phyloP scores from a whole-genome alignment of 2,888 invertebrate species.

The Tipula helvola region DNA sequence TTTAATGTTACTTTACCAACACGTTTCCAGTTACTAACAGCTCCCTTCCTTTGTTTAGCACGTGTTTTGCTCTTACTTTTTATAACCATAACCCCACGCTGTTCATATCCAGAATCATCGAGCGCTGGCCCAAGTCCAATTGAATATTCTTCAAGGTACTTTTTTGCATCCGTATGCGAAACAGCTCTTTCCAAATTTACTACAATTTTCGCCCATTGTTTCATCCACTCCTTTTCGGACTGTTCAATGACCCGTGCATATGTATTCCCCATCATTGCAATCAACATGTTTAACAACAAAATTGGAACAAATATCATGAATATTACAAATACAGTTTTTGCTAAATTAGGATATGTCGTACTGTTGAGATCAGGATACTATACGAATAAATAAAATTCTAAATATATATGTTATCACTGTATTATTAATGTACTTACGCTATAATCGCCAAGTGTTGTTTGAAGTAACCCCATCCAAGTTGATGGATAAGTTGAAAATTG shows the following conservation, averaged over 20 bases:
- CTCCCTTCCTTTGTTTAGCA: conserved; percentile 92
- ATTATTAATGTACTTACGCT: conserved; percentile 53
- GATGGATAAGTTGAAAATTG: conserved; percentile 74
- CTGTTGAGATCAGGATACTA: conserved; percentile 87
- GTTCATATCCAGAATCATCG: conserved; percentile 72
- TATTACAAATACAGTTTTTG: conserved; percentile 91
- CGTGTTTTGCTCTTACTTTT: conserved; percentile 93
- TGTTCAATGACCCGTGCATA: conserved; percentile 96
- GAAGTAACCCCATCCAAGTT: conserved; percentile 97
- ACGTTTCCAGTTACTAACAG: conserved; percentile 94
- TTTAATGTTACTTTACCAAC: conserved; percentile 80
- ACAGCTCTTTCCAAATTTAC: conserved; percentile 92
- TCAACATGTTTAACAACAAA: conserved; percentile 87
- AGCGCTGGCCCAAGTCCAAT: conserved; percentile 71
- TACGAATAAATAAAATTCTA: conserved; percentile 22
- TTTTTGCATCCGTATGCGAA: conserved; percentile 76
- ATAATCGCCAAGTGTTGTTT: conserved; percentile 95
- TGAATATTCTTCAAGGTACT: conserved; percentile 89
- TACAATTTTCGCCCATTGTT: conserved; percentile 99
- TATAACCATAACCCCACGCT: conserved; percentile 94
- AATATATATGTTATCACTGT: neutral
- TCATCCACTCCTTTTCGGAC: conserved; percentile 98
- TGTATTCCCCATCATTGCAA: conserved; percentile 99
- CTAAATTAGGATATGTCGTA: conserved; percentile 82
- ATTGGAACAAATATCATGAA: conserved; percentile 99